These are phyloP conservation scores for Shinisaurus crocodilurus DNA, from an alignment of 2,113 vertebrate genomes.

Conservation along the genomic window DNA sequence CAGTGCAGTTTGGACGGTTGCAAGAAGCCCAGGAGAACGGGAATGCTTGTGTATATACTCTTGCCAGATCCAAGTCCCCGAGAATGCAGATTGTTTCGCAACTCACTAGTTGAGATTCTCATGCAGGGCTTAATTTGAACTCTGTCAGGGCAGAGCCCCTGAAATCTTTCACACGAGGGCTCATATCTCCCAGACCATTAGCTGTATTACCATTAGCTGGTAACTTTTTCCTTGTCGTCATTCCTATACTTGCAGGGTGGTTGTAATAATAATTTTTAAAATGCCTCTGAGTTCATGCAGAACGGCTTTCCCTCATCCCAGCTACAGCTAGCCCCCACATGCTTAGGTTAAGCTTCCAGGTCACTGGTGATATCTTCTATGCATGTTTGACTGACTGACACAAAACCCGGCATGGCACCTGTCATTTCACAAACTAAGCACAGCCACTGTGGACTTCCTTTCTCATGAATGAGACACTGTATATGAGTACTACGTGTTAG, in stretches of 20 bases:
- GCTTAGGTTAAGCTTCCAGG: neutral
- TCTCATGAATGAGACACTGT: neutral
- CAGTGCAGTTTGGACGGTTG: neutral
- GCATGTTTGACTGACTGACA: neutral
- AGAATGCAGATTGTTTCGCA: neutral
- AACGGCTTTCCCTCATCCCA: neutral
- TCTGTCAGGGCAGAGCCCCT: neutral
- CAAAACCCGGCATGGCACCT: neutral
- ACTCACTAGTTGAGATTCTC: neutral
- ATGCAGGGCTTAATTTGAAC: slow-evolving; percentile 1
- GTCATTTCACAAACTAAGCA: neutral
- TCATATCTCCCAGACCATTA: neutral
- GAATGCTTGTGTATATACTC: neutral
- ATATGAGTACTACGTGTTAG: neutral
- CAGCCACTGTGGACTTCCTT: neutral
- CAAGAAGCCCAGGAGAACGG: neutral
- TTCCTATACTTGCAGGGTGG: neutral
- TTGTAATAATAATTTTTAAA: neutral
- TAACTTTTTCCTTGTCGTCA: neutral
- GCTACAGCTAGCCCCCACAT: neutral
- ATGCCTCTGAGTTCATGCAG: neutral
- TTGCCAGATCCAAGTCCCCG: neutral
- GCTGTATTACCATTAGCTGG: neutral
- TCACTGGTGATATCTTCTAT: neutral
- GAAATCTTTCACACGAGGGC: neutral